These are phyloP conservation scores for Ophion slaviceki DNA, from an alignment of 2,888 invertebrate species.

Conservation along the genomic window DNA sequence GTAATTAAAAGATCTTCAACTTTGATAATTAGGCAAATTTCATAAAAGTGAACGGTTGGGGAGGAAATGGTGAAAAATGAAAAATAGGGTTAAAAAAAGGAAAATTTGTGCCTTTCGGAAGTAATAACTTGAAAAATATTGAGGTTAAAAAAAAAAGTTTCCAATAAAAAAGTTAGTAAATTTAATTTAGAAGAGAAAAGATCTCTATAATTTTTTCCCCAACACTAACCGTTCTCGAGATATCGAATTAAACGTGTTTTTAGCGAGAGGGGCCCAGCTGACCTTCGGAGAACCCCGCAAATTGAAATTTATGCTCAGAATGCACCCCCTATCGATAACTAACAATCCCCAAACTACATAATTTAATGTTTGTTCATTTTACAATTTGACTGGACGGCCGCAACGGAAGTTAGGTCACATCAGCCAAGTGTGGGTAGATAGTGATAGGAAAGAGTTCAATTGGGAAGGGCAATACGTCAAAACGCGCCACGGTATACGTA, in stretches of 20 bases:
- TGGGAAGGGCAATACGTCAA: too few relatives aligned
- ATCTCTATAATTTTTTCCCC: slow-evolving; percentile 48
- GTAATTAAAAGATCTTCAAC: slow-evolving; percentile 27
- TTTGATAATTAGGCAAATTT: slow-evolving; percentile 1
- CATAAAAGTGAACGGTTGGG: background rate
- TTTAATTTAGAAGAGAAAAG: slow-evolving; percentile 29
- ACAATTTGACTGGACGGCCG: slow-evolving; percentile 39
- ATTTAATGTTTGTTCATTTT: background rate
- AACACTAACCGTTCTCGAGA: slow-evolving; percentile 39
- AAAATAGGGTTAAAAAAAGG: too few relatives aligned
- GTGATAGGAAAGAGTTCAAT: too few relatives aligned
- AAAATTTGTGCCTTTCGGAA: too few relatives aligned
- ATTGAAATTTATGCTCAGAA: slow-evolving; percentile 37
- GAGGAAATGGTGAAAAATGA: too few relatives aligned
- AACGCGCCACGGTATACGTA: too few relatives aligned
- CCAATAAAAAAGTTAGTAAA: too few relatives aligned
- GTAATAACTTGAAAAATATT: too few relatives aligned
- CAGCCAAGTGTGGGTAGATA: too few relatives aligned
- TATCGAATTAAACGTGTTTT: slow-evolving; percentile 50
- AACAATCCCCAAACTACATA: background rate
- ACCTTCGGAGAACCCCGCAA: slow-evolving; percentile 36
- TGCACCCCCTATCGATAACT: slow-evolving; percentile 36
- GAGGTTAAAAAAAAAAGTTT: too few relatives aligned
- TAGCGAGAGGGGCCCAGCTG: slow-evolving; percentile 15
- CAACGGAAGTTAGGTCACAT: too few relatives aligned